A percentile compares a stretch with the other conserved stretches of the same genome.
Conservation (phyloP, 2,888 invertebrate species). For the Agrotis clavis region DNA sequence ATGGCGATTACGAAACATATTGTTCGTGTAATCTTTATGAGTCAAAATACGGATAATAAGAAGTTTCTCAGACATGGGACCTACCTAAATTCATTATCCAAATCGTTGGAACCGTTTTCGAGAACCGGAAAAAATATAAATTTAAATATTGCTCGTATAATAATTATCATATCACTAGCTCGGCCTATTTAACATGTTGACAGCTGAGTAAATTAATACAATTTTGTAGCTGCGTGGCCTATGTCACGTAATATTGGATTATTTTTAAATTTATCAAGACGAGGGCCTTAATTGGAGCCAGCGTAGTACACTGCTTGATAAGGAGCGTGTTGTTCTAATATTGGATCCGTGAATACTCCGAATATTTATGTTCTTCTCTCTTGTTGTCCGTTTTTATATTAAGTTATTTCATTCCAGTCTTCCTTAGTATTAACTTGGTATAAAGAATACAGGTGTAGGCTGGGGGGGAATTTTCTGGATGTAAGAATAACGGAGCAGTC, state of each 20-base stretch:
- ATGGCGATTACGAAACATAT: too few relatives aligned
- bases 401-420: not conserved
- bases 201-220: conserved; percentile 60
- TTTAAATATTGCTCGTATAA: too few relatives aligned
- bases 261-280: conserved; percentile 20
- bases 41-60: too few relatives aligned
- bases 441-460: not conserved
- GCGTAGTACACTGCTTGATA: not conserved
- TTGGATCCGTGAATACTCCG: not conserved
- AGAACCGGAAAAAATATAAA: too few relatives aligned
- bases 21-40: too few relatives aligned
- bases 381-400: not conserved
- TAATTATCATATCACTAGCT: conserved; percentile 51
- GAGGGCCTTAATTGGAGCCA: conserved; percentile 6
- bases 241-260: conserved; percentile 40
- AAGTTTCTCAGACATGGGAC: too few relatives aligned
- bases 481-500: not conserved
- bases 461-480: not conserved
- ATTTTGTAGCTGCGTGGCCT: conserved; percentile 41
- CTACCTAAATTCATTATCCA: too few relatives aligned
- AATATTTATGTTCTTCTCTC: not conserved
- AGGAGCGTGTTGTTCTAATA: conserved; percentile 25
- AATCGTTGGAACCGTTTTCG: too few relatives aligned
- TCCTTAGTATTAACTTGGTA: not conserved
- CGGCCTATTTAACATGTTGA: conserved; percentile 59